phyloP scores from a whole-genome alignment of 2,888 invertebrate genomes.

The Leptura quadrifasciata region DNA sequence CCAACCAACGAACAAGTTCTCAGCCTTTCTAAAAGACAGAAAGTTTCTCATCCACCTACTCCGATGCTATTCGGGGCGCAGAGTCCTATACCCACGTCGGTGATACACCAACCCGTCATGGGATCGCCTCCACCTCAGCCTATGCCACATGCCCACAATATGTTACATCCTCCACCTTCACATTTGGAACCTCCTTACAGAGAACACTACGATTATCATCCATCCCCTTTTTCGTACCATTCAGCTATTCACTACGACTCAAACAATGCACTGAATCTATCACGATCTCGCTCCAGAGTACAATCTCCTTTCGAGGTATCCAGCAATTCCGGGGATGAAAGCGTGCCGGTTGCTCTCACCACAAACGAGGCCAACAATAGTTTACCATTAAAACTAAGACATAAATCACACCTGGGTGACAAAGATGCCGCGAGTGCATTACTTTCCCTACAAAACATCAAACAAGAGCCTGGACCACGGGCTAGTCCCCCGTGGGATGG shows the following conservation, averaged over 20 bases:
- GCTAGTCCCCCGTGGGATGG: conserved; percentile 91
- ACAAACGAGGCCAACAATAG: conserved; percentile 83
- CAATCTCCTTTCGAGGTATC: conserved; percentile 89
- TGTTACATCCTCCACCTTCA: conserved; percentile 66
- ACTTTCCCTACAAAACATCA: conserved; percentile 89
- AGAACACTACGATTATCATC: conserved; percentile 71
- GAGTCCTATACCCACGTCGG: conserved; percentile 78
- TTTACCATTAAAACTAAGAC: conserved; percentile 91
- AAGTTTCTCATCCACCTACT: conserved; percentile 73
- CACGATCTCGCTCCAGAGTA: conserved; percentile 76
- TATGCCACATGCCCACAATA: conserved; percentile 74
- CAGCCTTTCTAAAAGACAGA: conserved; percentile 86
- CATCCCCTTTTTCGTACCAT: conserved; percentile 68
- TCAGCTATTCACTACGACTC: conserved; percentile 76
- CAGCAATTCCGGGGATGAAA: conserved; percentile 82
- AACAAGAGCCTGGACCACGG: conserved; percentile 88
- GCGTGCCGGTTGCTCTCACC: conserved; percentile 71
- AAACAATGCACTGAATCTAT: conserved; percentile 84
- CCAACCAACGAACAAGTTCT: conserved; percentile 91
- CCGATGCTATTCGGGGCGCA: conserved; percentile 77
- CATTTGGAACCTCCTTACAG: conserved; percentile 72
- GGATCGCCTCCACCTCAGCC: conserved; percentile 76
- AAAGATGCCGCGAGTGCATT: conserved; percentile 90
- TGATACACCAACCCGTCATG: conserved; percentile 77
- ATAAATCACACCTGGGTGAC: conserved; percentile 92